A percentile compares a stretch with the other conserved stretches of the same genome.
These are phyloP conservation scores for Stichopus chloronotus DNA, from an alignment of 35 echinoderm and acorn worm genomes.

Conservation along the genomic window DNA sequence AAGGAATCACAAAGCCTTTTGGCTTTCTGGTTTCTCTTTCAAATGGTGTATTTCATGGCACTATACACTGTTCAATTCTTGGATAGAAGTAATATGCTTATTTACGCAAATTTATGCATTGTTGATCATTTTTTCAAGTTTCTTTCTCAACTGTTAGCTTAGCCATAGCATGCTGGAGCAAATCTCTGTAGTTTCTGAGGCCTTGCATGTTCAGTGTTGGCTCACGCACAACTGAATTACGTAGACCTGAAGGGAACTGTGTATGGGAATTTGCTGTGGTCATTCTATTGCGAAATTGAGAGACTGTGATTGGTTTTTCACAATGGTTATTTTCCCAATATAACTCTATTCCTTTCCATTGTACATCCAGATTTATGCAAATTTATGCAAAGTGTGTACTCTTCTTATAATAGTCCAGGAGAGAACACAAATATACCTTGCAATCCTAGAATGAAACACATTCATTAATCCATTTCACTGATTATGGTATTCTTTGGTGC, in stretches of 20 bases:
- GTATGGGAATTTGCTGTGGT: too few relatives aligned
- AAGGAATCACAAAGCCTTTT: too few relatives aligned
- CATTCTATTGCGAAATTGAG: too few relatives aligned
- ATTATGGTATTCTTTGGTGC: neutral
- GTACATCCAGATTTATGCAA: neutral
- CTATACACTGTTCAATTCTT: neutral
- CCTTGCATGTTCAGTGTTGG: neutral
- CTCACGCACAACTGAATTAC: neutral
- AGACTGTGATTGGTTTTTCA: too few relatives aligned
- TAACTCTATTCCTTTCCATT: neutral
- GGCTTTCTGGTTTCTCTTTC: conserved; percentile 21
- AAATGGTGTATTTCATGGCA: neutral
- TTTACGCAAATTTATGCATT: conserved; percentile 14
- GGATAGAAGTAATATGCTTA: neutral
- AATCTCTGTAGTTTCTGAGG: neutral
- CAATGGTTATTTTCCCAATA: too few relatives aligned
- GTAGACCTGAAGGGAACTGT: neutral
- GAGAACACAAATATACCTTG: neutral
- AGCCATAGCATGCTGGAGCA: neutral
- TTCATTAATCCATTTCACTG: neutral
- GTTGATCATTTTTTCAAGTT: neutral
- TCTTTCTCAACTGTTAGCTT: neutral
- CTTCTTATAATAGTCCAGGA: neutral
- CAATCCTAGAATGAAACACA: neutral
- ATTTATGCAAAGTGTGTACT: neutral